Percentiles rank a stretch among this genome's conserved stretches.
Evolutionary conservation across 2,797 vertebrate species (phyloP).

Genomic region (Girardinus metallicus): DNA sequence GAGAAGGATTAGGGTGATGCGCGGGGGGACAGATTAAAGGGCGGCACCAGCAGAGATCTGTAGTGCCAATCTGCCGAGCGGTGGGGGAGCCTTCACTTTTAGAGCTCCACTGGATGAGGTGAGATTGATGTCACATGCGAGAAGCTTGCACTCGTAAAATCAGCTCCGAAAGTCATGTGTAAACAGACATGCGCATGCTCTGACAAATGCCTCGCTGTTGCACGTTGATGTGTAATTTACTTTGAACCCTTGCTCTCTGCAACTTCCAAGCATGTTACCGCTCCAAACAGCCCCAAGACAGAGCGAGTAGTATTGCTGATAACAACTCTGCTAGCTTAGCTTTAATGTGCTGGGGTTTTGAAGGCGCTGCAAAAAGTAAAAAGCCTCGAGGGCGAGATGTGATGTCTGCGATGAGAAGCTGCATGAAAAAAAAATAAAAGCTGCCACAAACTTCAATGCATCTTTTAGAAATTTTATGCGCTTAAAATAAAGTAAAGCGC

Average conservation of each 20-base stretch:
- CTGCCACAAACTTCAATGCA: neutral
- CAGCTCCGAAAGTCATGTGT: slow-evolving; percentile 1
- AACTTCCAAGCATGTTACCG: slow-evolving; percentile 36
- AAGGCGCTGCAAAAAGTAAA: slow-evolving; percentile 44
- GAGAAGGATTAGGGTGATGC: slow-evolving; percentile 64
- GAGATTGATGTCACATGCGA: slow-evolving; percentile 32
- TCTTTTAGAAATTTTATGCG: neutral
- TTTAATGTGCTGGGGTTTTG: slow-evolving; percentile 51
- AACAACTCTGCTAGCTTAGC: slow-evolving; percentile 43
- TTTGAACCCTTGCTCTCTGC: slow-evolving; percentile 29
- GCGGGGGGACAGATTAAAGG: slow-evolving; percentile 68
- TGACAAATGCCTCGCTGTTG: slow-evolving; percentile 17
- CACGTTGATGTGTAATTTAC: slow-evolving; percentile 28
- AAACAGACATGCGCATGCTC: slow-evolving; percentile 25
- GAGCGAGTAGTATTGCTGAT: slow-evolving; percentile 45
- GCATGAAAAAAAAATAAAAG: slow-evolving; percentile 37
- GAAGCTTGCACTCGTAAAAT: slow-evolving; percentile 5
- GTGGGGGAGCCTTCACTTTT: slow-evolving; percentile 34
- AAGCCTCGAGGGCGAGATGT: slow-evolving; percentile 40
- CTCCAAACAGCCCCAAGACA: slow-evolving; percentile 49
- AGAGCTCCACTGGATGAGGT: slow-evolving; percentile 24
- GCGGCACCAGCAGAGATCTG: slow-evolving; percentile 62
- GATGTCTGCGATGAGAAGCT: slow-evolving; percentile 36
- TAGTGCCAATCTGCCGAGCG: slow-evolving; percentile 68
- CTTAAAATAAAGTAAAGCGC: neutral